Evolutionary conservation across 2,888 invertebrate genomes (phyloP).

Genomic region (Apamea monoglypha): DNA sequence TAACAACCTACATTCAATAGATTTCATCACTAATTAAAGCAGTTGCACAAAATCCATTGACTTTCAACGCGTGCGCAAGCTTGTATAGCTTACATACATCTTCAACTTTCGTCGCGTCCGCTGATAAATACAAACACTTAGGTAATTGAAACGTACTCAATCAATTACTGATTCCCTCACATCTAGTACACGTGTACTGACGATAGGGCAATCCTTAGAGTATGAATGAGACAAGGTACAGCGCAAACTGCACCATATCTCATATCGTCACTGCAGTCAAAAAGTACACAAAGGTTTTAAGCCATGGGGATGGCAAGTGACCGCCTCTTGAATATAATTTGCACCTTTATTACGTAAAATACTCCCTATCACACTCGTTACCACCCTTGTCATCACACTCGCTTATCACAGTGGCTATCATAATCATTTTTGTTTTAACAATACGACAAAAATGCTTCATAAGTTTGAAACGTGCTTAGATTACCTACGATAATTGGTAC

Average conservation of each 20-base stretch:
- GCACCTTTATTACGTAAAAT: too few species aligned
- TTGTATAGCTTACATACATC: slow-evolving; percentile 44
- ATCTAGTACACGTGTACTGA: slow-evolving; percentile 53
- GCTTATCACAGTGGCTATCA: too few species aligned
- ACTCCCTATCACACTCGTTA: too few species aligned
- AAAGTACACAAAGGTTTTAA: neutral
- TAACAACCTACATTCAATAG: neutral
- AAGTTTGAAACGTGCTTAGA: neutral
- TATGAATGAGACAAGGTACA: slow-evolving; percentile 40
- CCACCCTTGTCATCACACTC: too few species aligned
- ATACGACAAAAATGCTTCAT: too few species aligned
- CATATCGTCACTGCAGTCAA: neutral
- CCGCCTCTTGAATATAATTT: neutral
- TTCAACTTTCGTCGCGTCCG: slow-evolving; percentile 50
- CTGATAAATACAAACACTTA: slow-evolving; percentile 63
- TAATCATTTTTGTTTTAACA: too few species aligned
- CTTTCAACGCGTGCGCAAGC: slow-evolving; percentile 53
- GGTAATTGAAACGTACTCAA: slow-evolving; percentile 58
- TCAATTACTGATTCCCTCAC: slow-evolving; percentile 56
- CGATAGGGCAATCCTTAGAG: slow-evolving; percentile 26
- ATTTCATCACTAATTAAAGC: slow-evolving; percentile 56
- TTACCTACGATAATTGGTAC: neutral
- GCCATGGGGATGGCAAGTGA: fast-evolving
- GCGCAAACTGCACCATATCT: neutral
- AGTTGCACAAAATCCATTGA: slow-evolving; percentile 45